A percentile compares a stretch with the other conserved stretches of the same genome.
Conservation (phyloP, 2,113 vertebrate species). For the Seriola rivoliana region DNA sequence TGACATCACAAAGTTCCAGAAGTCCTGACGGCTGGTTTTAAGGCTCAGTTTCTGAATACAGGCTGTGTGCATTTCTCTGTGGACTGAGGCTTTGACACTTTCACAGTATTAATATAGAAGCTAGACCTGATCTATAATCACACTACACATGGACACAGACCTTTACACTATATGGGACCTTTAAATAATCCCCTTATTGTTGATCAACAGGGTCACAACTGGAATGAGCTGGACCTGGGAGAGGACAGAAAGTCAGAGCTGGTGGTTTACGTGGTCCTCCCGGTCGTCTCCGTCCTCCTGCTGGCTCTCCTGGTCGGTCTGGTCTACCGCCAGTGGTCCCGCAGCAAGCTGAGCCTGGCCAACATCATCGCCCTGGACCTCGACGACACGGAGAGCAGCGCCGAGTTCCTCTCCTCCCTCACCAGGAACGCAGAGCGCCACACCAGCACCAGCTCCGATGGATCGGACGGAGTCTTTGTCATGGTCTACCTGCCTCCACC, state of each 20-base stretch:
- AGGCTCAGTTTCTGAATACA: too few species aligned
- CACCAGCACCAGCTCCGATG: slow-evolving; percentile 80
- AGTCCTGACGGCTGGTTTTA: too few species aligned
- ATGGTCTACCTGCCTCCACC: slow-evolving; percentile 87
- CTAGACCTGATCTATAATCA: too few species aligned
- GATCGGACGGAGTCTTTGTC: slow-evolving; percentile 83
- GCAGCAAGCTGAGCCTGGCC: slow-evolving; percentile 74
- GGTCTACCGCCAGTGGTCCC: slow-evolving; percentile 84
- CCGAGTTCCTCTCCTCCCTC: slow-evolving; percentile 79
- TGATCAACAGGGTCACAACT: slow-evolving; percentile 83
- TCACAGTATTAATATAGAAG: too few species aligned
- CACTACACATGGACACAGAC: too few species aligned
- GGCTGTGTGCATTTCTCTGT: too few species aligned
- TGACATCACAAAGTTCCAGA: too few species aligned
- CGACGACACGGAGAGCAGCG: slow-evolving; percentile 68
- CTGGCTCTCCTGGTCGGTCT: slow-evolving; percentile 87
- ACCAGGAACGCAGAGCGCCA: slow-evolving; percentile 73
- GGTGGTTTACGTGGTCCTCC: slow-evolving; percentile 88
- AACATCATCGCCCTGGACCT: slow-evolving; percentile 88
- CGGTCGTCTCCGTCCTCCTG: slow-evolving; percentile 85
- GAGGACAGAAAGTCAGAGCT: slow-evolving; percentile 83
- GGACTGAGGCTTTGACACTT: too few species aligned
- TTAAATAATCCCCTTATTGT: background rate
- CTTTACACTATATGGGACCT: too few species aligned
- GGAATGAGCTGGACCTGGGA: slow-evolving; percentile 77